Conservation (phyloP, 2,797 vertebrate genomes). For the Gallinago nigripennis region DNA sequence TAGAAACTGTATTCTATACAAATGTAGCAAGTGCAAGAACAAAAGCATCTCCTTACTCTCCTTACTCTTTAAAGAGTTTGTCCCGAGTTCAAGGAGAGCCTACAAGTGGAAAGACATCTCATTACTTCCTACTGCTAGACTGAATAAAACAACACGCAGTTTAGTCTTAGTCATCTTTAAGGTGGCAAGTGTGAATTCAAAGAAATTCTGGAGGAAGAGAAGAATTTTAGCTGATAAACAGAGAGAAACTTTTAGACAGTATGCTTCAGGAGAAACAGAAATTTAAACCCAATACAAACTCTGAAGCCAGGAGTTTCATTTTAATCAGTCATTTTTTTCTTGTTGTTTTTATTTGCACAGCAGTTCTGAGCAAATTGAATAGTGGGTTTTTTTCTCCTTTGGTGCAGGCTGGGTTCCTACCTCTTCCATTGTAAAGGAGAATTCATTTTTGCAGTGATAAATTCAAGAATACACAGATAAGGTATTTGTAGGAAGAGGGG, state of each 20-base stretch:
- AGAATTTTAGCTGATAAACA: not conserved
- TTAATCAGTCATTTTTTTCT: conserved; percentile 29
- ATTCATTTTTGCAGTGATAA: conserved; percentile 30
- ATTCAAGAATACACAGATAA: conserved; percentile 20
- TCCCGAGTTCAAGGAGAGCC: not conserved
- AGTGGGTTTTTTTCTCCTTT: not conserved
- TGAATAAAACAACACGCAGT: not conserved
- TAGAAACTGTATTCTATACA: not conserved
- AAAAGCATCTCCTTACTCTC: not conserved
- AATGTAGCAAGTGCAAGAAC: not conserved
- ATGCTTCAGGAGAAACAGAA: not conserved
- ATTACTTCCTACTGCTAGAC: not conserved
- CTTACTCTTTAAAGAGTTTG: not conserved
- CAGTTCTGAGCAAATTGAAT: conserved; percentile 38
- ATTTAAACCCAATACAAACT: not conserved
- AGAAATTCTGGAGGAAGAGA: not conserved
- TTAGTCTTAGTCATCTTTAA: not conserved
- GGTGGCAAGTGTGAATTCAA: not conserved
- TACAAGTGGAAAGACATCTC: not conserved
- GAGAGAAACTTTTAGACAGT: not conserved
- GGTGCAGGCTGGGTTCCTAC: not conserved
- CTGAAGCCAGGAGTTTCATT: not conserved
- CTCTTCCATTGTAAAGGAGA: not conserved
- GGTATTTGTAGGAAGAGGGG: not conserved
- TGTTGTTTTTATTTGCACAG: conserved; percentile 51